Evolutionary conservation across 2,113 vertebrate genomes (phyloP).

Genomic region (Etia nguti): DNA sequence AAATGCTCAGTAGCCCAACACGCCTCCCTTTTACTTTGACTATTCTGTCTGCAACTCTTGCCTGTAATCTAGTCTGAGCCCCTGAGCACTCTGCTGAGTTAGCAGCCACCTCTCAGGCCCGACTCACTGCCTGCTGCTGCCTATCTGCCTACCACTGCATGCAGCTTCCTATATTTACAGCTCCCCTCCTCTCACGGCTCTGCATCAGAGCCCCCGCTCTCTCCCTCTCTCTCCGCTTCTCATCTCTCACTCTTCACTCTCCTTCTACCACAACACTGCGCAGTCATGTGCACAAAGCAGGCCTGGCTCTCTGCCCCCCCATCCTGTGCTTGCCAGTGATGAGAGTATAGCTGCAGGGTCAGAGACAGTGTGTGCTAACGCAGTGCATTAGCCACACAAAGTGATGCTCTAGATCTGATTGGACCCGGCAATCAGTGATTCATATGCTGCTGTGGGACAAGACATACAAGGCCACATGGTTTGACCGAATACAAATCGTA

Average conservation of each 20-base stretch:
- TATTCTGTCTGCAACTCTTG: slow-evolving; percentile 10
- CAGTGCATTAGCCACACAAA: slow-evolving; percentile 9
- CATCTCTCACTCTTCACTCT: slow-evolving; percentile 59
- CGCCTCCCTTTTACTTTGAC: neutral
- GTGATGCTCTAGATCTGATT: slow-evolving; percentile 34
- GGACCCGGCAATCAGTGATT: slow-evolving; percentile 37
- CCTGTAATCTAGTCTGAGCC: slow-evolving; percentile 48
- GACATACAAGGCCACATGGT: slow-evolving; percentile 41
- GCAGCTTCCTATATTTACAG: slow-evolving; percentile 48
- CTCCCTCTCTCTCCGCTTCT: slow-evolving; percentile 33
- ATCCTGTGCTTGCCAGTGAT: slow-evolving; percentile 36
- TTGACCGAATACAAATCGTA: neutral
- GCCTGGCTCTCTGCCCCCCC: slow-evolving; percentile 29
- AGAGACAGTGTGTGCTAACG: neutral
- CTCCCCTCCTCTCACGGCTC: slow-evolving; percentile 41
- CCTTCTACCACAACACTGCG: slow-evolving; percentile 42
- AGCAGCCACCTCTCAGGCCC: slow-evolving; percentile 41
- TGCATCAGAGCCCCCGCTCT: slow-evolving; percentile 47
- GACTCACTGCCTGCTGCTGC: slow-evolving; percentile 39
- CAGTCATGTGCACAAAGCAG: slow-evolving; percentile 61
- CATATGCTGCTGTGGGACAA: slow-evolving; percentile 32
- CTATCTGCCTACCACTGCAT: slow-evolving; percentile 26
- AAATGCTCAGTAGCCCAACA: slow-evolving; percentile 17
- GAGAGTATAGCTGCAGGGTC: slow-evolving; percentile 52
- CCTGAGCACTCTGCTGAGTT: slow-evolving; percentile 40